Percentiles rank a stretch among this genome's conserved stretches.
Conservation (phyloP, 2,888 invertebrate genomes). For the Drosophila mimetica region DNA sequence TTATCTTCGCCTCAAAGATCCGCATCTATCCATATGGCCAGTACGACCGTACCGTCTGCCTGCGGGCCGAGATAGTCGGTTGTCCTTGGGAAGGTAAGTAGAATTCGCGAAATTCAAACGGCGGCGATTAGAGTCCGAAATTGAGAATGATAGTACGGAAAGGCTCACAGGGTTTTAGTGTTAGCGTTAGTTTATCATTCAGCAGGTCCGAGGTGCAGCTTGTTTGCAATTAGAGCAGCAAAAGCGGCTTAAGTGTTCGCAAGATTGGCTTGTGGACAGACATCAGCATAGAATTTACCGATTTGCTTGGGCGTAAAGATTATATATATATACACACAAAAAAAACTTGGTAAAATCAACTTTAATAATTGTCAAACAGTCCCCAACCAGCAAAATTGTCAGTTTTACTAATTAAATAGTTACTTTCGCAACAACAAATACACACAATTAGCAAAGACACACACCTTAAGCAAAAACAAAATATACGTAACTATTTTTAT, state of each 20-base stretch:
- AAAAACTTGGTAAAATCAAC: no score
- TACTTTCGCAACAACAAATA: no score
- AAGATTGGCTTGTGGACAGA: constrained; percentile 9
- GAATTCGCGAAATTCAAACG: constrained; percentile 25
- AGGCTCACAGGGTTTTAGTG: constrained; percentile 79
- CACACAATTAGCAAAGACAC: no score
- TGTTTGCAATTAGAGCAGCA: constrained; percentile 7
- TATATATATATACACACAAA: no score
- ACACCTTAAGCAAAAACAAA: no score
- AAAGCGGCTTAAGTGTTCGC: constrained; percentile 48
- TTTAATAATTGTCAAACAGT: no score
- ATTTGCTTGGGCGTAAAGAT: not conserved
- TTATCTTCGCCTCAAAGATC: constrained; percentile 90
- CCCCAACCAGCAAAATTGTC: no score
- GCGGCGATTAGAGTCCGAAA: constrained; percentile 68
- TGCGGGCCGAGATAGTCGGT: constrained; percentile 92
- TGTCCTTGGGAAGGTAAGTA: constrained; percentile 91
- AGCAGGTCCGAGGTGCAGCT: constrained; percentile 22
- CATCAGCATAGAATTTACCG: not conserved
- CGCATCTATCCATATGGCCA: constrained; percentile 92
- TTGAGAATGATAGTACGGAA: constrained; percentile 76
- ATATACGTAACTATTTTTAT: no score
- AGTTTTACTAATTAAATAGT: no score
- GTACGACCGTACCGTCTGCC: constrained; percentile 91
- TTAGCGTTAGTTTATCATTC: constrained; percentile 77